Evolutionary conservation across 2,797 vertebrate genomes (phyloP), one percentile per base, ranked within the genome.

Genomic region (Gymnoscopelus braueri): DNA sequence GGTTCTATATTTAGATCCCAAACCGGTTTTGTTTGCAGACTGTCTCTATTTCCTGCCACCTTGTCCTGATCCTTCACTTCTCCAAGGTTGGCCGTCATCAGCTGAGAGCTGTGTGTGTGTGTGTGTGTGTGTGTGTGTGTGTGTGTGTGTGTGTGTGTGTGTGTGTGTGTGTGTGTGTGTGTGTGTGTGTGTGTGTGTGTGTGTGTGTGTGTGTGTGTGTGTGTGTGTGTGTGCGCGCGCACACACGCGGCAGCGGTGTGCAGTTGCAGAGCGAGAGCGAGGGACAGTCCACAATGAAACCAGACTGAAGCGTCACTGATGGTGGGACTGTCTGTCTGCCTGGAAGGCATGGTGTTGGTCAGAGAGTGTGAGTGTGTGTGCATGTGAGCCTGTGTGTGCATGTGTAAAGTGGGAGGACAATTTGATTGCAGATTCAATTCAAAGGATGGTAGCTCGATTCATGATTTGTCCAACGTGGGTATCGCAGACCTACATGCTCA

Each of bases 1-100:
- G 47, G 26, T 48, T 76, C 74, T 84, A 80, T 82, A 81, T 84
- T 86, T 87, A 85, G 68, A 75, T 65, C 57, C 9, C 1, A 8
- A 44, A 44, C 8, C 39, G 39, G 7, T 44, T 44, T 44, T 44
- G 39, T 44, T 44, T 44, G 39, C 39, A 8, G 39, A 10, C 65
- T 75, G 64, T 58, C 9, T 24, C 23, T 73, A 47, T 71, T 72
- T 72, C 61, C 53, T 53, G 71, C 68, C 53, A 47, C 9, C 32
- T 56, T n/a, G 47, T 62, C 24, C 44, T 59, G 62, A 29, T 67
- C 48, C 52, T 68, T 44, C 35, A 57, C 23, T 53, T 63, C 52
- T 51, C 62, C 69, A 73, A 86, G 60, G 80, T 79, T 78, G 75
- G 49, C 53, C 50, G 64, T 65, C 61, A 65, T 87, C 79, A 86